phyloP scores from a whole-genome alignment of 2,888 invertebrate genomes.

The Tinea semifulvella region DNA sequence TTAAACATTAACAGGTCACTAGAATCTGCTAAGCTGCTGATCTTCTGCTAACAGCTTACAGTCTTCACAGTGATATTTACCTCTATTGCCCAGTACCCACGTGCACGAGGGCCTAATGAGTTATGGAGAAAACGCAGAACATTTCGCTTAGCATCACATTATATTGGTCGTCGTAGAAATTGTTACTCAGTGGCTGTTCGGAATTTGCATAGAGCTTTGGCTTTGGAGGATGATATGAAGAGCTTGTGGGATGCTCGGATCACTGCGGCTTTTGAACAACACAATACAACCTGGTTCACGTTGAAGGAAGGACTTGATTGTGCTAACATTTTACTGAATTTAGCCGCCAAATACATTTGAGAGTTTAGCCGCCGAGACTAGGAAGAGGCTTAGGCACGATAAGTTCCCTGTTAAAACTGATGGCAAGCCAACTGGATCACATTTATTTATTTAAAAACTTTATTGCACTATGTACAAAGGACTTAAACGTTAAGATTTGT shows the following conservation, averaged over 20 bases:
- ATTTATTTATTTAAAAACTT: conserved; percentile 51
- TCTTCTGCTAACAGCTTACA: too few species aligned
- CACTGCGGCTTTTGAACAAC: conserved; percentile 76
- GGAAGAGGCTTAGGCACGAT: conserved; percentile 61
- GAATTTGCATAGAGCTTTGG: conserved; percentile 79
- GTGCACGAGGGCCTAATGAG: conserved; percentile 78
- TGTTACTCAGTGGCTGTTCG: conserved; percentile 83
- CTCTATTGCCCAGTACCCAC: conserved; percentile 65
- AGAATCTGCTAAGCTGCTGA: too few species aligned
- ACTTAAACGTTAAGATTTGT: too few species aligned
- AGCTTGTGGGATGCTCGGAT: conserved; percentile 79
- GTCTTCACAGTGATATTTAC: conserved; percentile 73
- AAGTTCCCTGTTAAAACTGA: conserved; percentile 41
- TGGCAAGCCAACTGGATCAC: conserved; percentile 46
- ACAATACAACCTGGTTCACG: conserved; percentile 68
- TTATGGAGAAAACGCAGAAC: conserved; percentile 85
- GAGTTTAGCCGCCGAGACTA: conserved; percentile 74
- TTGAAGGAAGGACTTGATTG: conserved; percentile 74
- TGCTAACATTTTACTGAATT: conserved; percentile 73
- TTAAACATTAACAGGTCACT: too few species aligned
- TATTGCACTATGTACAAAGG: too few species aligned
- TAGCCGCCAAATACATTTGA: conserved; percentile 90
- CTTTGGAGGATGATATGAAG: conserved; percentile 74
- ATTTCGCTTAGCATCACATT: conserved; percentile 83
- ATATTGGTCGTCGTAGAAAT: conserved; percentile 80